A percentile compares a stretch with the other conserved stretches of the same genome.
Evolutionary conservation across 2,113 vertebrate species (phyloP).

Genomic region (Pampusana beccarii): DNA sequence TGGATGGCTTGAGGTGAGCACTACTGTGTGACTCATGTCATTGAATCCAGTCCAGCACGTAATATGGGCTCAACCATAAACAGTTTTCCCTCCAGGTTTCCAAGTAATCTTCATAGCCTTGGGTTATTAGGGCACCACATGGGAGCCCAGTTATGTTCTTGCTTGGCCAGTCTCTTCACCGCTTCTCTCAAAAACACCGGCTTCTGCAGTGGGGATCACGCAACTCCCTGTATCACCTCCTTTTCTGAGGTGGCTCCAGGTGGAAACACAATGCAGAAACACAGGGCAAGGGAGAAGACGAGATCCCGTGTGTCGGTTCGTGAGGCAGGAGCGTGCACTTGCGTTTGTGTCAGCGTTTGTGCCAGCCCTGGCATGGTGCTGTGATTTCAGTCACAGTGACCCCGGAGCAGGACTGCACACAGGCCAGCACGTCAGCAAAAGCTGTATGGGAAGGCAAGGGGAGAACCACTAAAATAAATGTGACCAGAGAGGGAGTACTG

Average conservation of each 20-base stretch:
- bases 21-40: background rate
- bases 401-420: background rate
- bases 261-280: background rate
- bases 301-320: background rate
- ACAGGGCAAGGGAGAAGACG: background rate
- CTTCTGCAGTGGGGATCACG: background rate
- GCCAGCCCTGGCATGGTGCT: fast-evolving
- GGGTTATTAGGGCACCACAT: background rate
- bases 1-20: background rate
- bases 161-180: background rate
- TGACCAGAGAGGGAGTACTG: background rate
- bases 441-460: background rate
- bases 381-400: fast-evolving
- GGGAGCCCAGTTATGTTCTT: background rate
- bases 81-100: background rate
- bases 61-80: background rate
- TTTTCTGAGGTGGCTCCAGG: background rate
- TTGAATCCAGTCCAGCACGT: background rate
- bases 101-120: background rate
- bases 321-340: background rate
- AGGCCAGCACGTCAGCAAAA: background rate
- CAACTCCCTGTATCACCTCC: background rate
- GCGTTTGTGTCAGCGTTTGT: background rate
- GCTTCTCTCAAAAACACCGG: background rate
- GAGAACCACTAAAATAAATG: background rate